Conservation (phyloP, 2,888 invertebrate genomes). For the Tiliacea aurago region DNA sequence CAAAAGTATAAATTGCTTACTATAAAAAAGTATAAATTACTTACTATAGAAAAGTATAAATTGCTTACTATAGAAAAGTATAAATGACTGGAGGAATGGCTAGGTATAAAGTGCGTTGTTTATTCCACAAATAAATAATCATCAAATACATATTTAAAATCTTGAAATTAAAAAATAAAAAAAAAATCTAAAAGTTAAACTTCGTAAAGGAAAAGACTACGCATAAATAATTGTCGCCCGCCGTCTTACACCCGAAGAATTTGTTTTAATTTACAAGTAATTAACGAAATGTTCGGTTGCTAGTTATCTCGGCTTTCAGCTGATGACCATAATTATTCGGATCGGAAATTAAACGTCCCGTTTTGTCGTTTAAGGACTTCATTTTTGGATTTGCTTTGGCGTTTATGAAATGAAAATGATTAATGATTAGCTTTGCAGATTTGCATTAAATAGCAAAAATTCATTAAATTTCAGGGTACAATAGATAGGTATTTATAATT, state of each 20-base stretch:
- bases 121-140: conserved; percentile 3
- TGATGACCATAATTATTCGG: conserved; percentile 65
- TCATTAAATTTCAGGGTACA: not conserved
- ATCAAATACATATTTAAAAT: not conserved
- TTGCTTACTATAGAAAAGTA: too few relatives aligned
- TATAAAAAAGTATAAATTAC: too few relatives aligned
- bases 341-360: conserved; percentile 64
- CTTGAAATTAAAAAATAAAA: conserved; percentile 11
- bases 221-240: conserved; percentile 60
- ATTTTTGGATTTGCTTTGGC: conserved; percentile 33
- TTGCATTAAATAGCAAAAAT: not conserved
- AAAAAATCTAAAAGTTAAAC: conserved; percentile 7
- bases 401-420: conserved; percentile 56
- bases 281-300: conserved; percentile 58
- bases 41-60: too few relatives aligned
- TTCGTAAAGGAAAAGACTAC: conserved; percentile 26
- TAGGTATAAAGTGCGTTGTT: too few relatives aligned
- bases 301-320: conserved; percentile 58
- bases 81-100: too few relatives aligned
- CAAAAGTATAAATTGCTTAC: too few relatives aligned
- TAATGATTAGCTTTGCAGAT: conserved; percentile 16
- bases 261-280: conserved; percentile 68
- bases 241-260: conserved; percentile 49
- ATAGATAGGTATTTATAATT: not conserved
- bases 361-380: conserved; percentile 37